Conservation (phyloP, 2,113 vertebrate species). For the Strigops habroptila region DNA sequence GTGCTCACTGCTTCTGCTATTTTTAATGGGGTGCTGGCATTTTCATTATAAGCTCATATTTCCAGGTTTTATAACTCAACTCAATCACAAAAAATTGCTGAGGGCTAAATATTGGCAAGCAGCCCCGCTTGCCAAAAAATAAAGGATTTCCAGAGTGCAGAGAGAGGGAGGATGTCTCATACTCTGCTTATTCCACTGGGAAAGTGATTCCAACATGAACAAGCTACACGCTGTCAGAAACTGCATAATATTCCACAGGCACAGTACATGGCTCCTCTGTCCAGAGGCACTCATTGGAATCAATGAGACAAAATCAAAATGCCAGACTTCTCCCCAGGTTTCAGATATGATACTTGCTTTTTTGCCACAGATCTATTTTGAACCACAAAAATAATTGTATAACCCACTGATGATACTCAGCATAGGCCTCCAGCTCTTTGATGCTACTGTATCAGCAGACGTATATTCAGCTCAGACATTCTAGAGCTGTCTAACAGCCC, state of each 20-base stretch:
- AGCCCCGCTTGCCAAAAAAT: not conserved
- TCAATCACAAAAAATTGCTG: not conserved
- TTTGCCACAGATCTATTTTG: not conserved
- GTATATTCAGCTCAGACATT: not conserved
- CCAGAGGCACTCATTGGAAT: not conserved
- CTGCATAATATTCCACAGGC: not conserved
- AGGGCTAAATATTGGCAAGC: constrained; percentile 12
- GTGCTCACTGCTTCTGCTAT: not conserved
- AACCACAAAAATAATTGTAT: not conserved
- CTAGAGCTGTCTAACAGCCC: not conserved
- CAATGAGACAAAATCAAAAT: not conserved
- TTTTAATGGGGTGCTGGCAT: not conserved
- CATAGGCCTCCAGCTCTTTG: not conserved
- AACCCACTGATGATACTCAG: not conserved
- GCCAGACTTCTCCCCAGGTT: not conserved
- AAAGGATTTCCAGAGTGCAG: not conserved
- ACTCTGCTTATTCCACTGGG: not conserved
- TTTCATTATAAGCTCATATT: constrained; percentile 4
- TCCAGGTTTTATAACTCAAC: constrained; percentile 41
- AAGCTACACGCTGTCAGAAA: not conserved
- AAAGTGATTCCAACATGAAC: not conserved
- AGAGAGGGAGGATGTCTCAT: not conserved
- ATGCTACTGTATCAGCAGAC: rapidly evolving
- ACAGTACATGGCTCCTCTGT: not conserved
- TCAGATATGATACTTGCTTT: not conserved